phyloP scores from a whole-genome alignment of 37 sponge, comb jelly and placozoan genomes.

The Crambe crambe region DNA sequence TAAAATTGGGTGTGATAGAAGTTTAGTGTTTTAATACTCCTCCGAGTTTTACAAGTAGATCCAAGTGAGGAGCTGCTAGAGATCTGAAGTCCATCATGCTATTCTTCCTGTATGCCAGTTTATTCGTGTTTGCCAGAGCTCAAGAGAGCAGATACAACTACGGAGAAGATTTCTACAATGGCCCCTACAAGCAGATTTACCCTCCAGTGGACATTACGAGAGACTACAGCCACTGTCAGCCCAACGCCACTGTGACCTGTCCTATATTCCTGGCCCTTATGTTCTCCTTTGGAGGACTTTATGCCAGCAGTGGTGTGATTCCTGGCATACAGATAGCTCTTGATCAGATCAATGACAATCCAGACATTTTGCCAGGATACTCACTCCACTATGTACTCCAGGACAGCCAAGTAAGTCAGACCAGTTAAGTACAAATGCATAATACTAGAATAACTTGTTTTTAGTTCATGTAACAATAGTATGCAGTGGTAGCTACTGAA shows the following conservation, averaged over 20 bases:
- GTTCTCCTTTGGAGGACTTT: slow-evolving; percentile 28
- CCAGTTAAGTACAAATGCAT: no score
- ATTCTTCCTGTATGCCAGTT: neutral
- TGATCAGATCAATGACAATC: slow-evolving; percentile 36
- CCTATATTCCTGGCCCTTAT: slow-evolving; percentile 15
- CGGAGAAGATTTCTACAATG: neutral
- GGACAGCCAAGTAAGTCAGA: slow-evolving; percentile 25
- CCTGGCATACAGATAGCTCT: slow-evolving; percentile 30
- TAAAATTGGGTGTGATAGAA: no score
- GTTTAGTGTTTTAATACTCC: no score
- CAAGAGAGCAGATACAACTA: neutral
- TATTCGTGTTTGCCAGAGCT: neutral
- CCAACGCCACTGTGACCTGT: neutral
- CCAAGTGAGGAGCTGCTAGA: neutral
- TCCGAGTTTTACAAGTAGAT: no score
- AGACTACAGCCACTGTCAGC: neutral
- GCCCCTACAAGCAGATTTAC: slow-evolving; percentile 13
- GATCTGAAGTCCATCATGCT: neutral
- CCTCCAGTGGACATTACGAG: slow-evolving; percentile 10
- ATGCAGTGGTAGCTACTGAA: no score
- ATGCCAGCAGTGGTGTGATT: slow-evolving; percentile 2
- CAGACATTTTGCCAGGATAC: slow-evolving; percentile 28
- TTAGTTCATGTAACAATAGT: no score
- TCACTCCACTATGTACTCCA: slow-evolving; percentile 23
- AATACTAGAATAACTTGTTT: no score